Base-by-base conservation (phyloP, 2,113 vertebrate genomes). In the Calidris pugnax region DNA sequence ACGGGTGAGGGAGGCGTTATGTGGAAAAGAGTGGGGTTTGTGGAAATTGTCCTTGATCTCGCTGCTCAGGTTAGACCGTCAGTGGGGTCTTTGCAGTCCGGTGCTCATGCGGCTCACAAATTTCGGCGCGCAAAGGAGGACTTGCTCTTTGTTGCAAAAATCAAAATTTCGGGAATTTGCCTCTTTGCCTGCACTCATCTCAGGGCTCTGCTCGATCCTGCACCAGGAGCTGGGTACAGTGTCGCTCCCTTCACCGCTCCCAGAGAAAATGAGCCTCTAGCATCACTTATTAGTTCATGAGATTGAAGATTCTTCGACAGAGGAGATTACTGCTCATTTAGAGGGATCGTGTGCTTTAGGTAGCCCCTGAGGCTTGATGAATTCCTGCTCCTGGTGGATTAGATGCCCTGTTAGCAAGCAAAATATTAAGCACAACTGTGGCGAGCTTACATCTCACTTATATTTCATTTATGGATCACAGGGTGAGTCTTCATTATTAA, bases 251-350 rank as follows among this genome's bases (percentile, higher is more conserved):
- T n/a, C n/a, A n/a, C n/a, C n/a, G n/a, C n/a, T n/a, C 84, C 73
- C 37, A 48, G 37, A 85, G 74, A 63, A 93, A 77, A 82, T 20
- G 74, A 95, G 68, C 57, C 59, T 94, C 90, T 74, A 89, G 56
- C n/a, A 87, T 90, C 83, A 64, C 80, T 78, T 92, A 89, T 6
- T 59, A 75, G 84, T 82, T 95, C 78, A 74, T 75, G 78, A 91
- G 51, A 75, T 27, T 64, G 73, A 82, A 33, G 91, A 96, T 97
- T 93, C 8, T 97, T 93, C 6, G 7, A 21, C 7, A 1, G 64
- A 79, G 68, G 75, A 79, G 75, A 97, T 97, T 93, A 94, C 76
- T 81, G 62, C 79, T 85, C 88, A 89, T 92, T 97, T 94, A 96
- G 91, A 95, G 51, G 72, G 82, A 92, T 81, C 94, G 76, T 78